A percentile compares a stretch with the other conserved stretches of the same genome.
phyloP scores from a whole-genome alignment of 2,888 invertebrate genomes.

The Mycogona germanica region DNA sequence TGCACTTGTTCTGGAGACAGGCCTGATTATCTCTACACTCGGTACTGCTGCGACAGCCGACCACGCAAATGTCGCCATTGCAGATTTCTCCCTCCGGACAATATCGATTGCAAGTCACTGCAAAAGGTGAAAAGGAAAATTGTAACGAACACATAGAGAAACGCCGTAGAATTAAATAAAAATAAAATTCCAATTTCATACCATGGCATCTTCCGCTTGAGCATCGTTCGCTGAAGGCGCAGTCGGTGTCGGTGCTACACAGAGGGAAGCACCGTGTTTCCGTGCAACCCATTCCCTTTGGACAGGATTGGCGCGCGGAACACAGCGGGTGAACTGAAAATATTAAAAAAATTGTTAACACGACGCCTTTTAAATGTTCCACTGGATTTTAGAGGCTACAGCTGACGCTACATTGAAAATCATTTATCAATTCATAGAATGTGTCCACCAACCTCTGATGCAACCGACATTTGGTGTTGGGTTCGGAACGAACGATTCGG shows the following conservation, averaged over 20 bases:
- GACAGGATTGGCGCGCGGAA: slow-evolving; percentile 29
- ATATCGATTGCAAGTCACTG: slow-evolving; percentile 29
- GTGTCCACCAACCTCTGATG: slow-evolving; percentile 44
- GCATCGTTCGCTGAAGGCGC: slow-evolving; percentile 83
- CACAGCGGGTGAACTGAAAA: slow-evolving; percentile 19
- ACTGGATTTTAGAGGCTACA: too few species aligned
- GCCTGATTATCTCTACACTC: slow-evolving; percentile 67
- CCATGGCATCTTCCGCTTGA: slow-evolving; percentile 63
- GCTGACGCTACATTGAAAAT: too few species aligned
- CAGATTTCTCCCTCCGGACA: slow-evolving; percentile 74
- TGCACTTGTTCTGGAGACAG: slow-evolving; percentile 42
- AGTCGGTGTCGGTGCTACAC: slow-evolving; percentile 63
- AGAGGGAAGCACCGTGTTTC: slow-evolving; percentile 69
- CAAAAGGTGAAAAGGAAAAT: background rate
- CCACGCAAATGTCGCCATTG: slow-evolving; percentile 62
- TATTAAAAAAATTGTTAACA: background rate
- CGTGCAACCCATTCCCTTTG: slow-evolving; percentile 58
- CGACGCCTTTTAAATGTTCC: background rate
- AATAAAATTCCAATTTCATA: slow-evolving; percentile 41
- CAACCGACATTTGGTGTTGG: slow-evolving; percentile 82
- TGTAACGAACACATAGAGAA: too few species aligned
- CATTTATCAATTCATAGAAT: background rate
- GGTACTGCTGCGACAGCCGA: slow-evolving; percentile 63
- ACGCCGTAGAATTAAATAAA: slow-evolving; percentile 28
- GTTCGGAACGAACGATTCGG: slow-evolving; percentile 71